These are phyloP conservation scores for Lobophora halterata DNA, from an alignment of 2,888 invertebrate genomes.

Conservation along the genomic window DNA sequence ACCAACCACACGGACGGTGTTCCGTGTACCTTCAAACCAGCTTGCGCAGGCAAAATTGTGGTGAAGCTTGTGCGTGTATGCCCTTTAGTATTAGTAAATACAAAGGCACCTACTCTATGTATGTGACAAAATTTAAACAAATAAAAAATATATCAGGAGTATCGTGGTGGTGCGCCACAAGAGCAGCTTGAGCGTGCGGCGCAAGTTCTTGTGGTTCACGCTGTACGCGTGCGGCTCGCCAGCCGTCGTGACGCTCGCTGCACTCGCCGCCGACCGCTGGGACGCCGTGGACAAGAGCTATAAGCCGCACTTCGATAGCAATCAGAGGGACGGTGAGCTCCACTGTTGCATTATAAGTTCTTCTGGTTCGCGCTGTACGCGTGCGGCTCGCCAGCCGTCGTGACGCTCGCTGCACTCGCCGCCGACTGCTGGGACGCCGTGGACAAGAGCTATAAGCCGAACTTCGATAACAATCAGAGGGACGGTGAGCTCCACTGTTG, in stretches of 20 bases:
- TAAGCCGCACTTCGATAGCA: background rate
- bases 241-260: background rate
- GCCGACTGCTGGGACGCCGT: background rate
- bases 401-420: background rate
- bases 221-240: background rate
- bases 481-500: too few relatives aligned
- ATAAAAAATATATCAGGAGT: background rate
- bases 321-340: too few relatives aligned
- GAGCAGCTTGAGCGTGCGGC: background rate
- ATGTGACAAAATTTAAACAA: too few relatives aligned
- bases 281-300: background rate
- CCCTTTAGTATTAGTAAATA: too few relatives aligned
- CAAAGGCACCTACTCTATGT: too few relatives aligned
- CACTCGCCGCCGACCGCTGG: background rate
- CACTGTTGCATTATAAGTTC: too few relatives aligned
- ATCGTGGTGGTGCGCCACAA: background rate
- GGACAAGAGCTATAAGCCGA: background rate
- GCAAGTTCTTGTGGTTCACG: background rate
- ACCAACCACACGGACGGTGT: too few relatives aligned
- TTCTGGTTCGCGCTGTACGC: constrained; percentile 1
- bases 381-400: background rate
- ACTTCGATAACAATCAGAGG: background rate
- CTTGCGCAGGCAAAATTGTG: too few relatives aligned
- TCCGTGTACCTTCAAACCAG: too few relatives aligned
- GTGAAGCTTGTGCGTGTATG: too few relatives aligned